These are phyloP conservation scores for Dolichallabes microphthalmus DNA, from an alignment of 2,113 vertebrate genomes.

Conservation along the genomic window DNA sequence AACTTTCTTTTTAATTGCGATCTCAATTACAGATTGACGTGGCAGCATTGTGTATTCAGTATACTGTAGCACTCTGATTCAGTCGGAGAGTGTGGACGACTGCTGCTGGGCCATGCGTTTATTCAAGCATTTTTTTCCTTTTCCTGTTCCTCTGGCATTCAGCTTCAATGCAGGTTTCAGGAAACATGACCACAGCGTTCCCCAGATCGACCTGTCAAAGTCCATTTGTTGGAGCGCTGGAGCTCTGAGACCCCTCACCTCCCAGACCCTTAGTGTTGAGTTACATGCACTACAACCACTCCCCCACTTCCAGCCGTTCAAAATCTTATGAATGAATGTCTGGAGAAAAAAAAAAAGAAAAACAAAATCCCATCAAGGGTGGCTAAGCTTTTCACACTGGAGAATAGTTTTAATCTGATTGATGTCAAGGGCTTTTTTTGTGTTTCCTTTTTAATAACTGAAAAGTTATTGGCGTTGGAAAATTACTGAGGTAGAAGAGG, in stretches of 20 bases:
- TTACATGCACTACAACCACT: conserved; percentile 42
- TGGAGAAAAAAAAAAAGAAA: conserved; percentile 27
- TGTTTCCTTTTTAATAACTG: not conserved
- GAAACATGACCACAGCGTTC: conserved; percentile 53
- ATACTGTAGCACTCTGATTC: not conserved
- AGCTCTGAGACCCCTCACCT: conserved; percentile 53
- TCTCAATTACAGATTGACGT: not conserved
- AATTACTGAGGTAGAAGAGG: not conserved
- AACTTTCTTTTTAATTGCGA: not conserved
- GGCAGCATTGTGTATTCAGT: not conserved
- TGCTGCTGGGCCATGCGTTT: conserved; percentile 1
- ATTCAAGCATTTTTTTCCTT: conserved; percentile 15
- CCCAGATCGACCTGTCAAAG: conserved; percentile 52
- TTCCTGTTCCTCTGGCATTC: conserved; percentile 32
- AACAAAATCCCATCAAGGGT: not conserved
- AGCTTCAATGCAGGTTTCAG: conserved; percentile 39
- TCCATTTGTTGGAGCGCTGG: conserved; percentile 49
- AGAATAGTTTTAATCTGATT: not conserved
- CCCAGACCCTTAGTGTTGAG: conserved; percentile 48
- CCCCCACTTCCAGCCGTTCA: conserved; percentile 23
- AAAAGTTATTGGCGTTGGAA: not conserved
- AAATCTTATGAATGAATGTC: conserved; percentile 37
- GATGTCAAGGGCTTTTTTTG: not conserved
- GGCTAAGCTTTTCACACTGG: conserved; percentile 3
- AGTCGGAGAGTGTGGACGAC: conserved; percentile 17